A percentile compares a stretch with the other conserved stretches of the same genome.
Conservation (phyloP, 2,797 vertebrate genomes). For the Artibeus lituratus region DNA sequence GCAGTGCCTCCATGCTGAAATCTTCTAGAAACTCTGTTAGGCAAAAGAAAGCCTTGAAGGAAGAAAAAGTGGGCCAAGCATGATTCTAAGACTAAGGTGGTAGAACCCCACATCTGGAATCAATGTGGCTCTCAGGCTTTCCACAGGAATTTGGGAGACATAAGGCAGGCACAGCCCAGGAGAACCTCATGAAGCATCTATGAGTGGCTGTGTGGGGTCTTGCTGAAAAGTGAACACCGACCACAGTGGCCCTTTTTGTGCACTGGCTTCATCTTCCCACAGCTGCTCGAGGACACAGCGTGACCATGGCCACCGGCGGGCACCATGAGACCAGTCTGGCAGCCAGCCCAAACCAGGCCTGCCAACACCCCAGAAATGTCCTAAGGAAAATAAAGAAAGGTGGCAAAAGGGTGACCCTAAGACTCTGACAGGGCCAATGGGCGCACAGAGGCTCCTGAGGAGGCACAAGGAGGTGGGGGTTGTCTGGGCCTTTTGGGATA, state of each 20-base stretch:
- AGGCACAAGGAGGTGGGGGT: rapidly evolving
- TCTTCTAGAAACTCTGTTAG: neutral
- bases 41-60: neutral
- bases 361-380: neutral
- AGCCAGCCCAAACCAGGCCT: neutral
- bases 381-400: neutral
- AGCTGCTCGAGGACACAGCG: neutral
- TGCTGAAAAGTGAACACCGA: neutral
- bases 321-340: neutral
- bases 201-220: neutral
- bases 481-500: neutral
- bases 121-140: neutral
- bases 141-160: neutral
- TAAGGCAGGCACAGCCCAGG: neutral
- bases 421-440: neutral
- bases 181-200: neutral
- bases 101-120: neutral
- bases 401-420: neutral
- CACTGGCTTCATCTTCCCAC: neutral
- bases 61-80: neutral
- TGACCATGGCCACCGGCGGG: neutral
- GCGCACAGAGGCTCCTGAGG: neutral
- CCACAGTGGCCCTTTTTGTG: neutral
- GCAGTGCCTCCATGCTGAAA: neutral
- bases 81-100: neutral